Conservation (phyloP, 1,140 invertebrate species). For the Copidosoma floridanum region DNA sequence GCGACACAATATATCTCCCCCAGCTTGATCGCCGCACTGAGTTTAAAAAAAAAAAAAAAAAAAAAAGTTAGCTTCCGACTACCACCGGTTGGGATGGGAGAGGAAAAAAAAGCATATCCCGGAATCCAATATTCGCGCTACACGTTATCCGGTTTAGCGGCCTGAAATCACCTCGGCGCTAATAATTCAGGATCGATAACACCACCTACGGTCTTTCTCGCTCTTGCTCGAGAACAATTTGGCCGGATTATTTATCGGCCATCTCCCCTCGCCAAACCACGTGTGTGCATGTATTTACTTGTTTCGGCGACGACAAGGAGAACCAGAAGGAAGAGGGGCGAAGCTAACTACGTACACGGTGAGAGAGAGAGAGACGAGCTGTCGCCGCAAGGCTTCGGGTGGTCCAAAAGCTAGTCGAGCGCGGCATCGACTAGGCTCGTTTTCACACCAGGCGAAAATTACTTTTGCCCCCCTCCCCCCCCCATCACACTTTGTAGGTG, state of each 20-base stretch:
- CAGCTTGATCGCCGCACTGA: no score
- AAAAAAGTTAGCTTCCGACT: neutral
- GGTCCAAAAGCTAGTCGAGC: neutral
- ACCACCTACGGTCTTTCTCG: no score
- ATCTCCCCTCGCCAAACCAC: no score
- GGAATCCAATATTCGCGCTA: conserved; percentile 15
- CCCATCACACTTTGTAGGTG: no score
- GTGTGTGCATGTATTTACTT: conserved; percentile 18
- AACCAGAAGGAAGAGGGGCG: neutral
- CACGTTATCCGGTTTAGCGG: conserved; percentile 1
- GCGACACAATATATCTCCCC: no score
- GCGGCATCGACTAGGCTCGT: conserved; percentile 12
- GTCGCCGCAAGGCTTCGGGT: no score
- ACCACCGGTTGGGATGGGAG: neutral
- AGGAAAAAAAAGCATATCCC: neutral
- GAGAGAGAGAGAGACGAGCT: neutral
- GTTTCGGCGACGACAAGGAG: neutral
- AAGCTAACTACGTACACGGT: no score
- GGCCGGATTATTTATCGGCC: conserved; percentile 12
- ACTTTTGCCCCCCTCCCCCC: conserved; percentile 15
- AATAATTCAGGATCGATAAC: conserved; percentile 20
- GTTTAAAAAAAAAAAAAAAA: no score
- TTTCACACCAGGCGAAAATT: conserved; percentile 18
- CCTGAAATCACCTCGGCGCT: conserved; percentile 6
- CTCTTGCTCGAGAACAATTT: neutral